phyloP scores from a whole-genome alignment of 2,113 vertebrate species.

The Sprattus sprattus region DNA sequence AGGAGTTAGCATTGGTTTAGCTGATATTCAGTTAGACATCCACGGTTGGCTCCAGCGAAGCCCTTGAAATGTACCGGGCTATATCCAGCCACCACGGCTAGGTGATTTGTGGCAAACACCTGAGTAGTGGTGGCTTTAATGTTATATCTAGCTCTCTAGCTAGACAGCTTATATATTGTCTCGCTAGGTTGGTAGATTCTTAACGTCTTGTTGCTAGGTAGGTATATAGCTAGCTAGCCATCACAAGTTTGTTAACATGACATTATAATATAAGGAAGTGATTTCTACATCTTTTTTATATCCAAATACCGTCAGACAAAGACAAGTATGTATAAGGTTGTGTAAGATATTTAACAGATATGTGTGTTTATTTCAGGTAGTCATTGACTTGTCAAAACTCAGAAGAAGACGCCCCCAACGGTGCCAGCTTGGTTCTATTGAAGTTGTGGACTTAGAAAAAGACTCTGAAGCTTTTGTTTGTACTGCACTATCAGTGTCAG shows the following conservation, averaged over 20 bases:
- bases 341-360: neutral
- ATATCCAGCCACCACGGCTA: neutral
- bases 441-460: constrained; percentile 7
- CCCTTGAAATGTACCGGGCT: too few relatives aligned
- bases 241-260: too few relatives aligned
- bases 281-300: too few relatives aligned
- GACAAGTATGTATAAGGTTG: neutral
- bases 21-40: too few relatives aligned
- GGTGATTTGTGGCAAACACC: too few relatives aligned
- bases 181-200: neutral
- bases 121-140: neutral
- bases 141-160: neutral
- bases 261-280: too few relatives aligned
- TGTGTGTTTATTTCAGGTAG: neutral
- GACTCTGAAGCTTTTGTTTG: neutral
- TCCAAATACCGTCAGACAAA: neutral
- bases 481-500: neutral
- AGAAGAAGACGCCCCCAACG: neutral
- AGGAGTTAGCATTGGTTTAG: too few relatives aligned
- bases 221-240: neutral
- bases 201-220: neutral
- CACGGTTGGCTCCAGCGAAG: too few relatives aligned
- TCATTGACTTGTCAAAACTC: constrained; percentile 5
- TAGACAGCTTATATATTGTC: neutral
- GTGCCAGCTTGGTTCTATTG: neutral